These are phyloP conservation scores for Takifugu rubripes DNA, from an alignment of 2,797 vertebrate genomes.

Conservation along the genomic window DNA sequence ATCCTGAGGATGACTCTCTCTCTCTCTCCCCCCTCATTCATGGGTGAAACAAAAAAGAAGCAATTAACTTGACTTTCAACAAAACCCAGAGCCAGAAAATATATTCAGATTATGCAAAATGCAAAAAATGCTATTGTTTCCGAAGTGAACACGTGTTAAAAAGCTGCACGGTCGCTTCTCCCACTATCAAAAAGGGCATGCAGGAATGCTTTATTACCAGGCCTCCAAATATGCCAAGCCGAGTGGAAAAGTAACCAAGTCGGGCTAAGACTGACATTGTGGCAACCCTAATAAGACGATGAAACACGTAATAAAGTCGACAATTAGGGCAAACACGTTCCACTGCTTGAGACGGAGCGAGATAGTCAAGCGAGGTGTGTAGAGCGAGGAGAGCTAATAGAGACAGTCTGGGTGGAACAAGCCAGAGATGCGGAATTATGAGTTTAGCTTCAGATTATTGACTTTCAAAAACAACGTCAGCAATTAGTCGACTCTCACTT, in stretches of 20 bases:
- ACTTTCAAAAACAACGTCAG: slow-evolving; percentile 70
- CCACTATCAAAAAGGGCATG: slow-evolving; percentile 62
- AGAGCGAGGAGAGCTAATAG: slow-evolving; percentile 56
- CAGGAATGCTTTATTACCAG: slow-evolving; percentile 74
- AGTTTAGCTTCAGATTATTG: slow-evolving; percentile 74
- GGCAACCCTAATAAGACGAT: slow-evolving; percentile 71
- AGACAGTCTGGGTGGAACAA: slow-evolving; percentile 37
- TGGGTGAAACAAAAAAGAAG: slow-evolving; percentile 71
- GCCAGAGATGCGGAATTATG: slow-evolving; percentile 45
- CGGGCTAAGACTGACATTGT: slow-evolving; percentile 55
- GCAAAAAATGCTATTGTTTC: slow-evolving; percentile 79
- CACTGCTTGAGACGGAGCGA: slow-evolving; percentile 70
- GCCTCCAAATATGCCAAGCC: slow-evolving; percentile 72
- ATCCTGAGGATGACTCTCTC: too few species aligned
- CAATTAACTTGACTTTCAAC: slow-evolving; percentile 85
- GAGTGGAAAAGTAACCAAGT: slow-evolving; percentile 75
- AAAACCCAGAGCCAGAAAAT: slow-evolving; percentile 81
- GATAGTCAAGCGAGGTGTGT: slow-evolving; percentile 59
- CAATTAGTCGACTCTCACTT: slow-evolving; percentile 57
- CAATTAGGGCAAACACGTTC: slow-evolving; percentile 80
- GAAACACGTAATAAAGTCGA: slow-evolving; percentile 81
- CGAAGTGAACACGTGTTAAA: slow-evolving; percentile 80
- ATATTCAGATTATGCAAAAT: slow-evolving; percentile 85
- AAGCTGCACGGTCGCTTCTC: slow-evolving; percentile 64
- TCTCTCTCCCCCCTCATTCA: slow-evolving; percentile 46